Base-by-base conservation (phyloP, 1,140 invertebrate genomes). In the Drosophila bipectinata region DNA sequence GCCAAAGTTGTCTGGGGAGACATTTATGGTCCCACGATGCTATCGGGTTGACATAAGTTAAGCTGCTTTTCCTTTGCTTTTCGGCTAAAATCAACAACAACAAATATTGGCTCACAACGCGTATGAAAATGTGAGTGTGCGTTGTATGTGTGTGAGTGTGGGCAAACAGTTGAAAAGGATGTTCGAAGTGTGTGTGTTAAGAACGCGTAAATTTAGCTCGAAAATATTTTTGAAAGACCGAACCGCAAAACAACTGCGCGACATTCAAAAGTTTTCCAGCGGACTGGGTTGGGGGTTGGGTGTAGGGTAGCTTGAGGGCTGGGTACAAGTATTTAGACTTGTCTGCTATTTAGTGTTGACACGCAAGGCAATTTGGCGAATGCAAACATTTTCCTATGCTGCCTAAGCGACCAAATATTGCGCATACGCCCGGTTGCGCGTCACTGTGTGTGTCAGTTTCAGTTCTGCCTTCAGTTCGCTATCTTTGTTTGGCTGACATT, bases 271-370 rank as follows among this genome's bases (percentile, higher is more conserved):
- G 66, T 85, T 85, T 85, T 80, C 47, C 51, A 18, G 48, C 39
- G 18, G 44, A 18, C 9, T 21, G 15, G 44, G 18, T 6, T 3
- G 8, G 32, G 21, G 9, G 4, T 2, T 14, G 10, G 37, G 26
- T 1, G 18, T 8, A 1, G 28, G 28, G 32, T 6, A 24, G 21
- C 41, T 48, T 28, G 59, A 10, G 39, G 30, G 2, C 32, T 15
- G 53, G 18, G 26, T 68, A 69, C 51, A 69, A 69, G 66, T 68
- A 69, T 83, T 83, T 81, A 83, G 80, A 79, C 79, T 80, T 82
- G 83, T 79, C 79, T 83, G 72, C 83, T 82, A 91, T 90, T 90
- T 85, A 73, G 77, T 90, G 88, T 90, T 89, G 89, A 90, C 89
- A 90, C 78, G 80, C 88, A 63, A 82, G 73, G 84, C 83, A 89